Evolutionary conservation across 2,888 invertebrate genomes (phyloP).

Genomic region (Drosophila acutilabella): DNA sequence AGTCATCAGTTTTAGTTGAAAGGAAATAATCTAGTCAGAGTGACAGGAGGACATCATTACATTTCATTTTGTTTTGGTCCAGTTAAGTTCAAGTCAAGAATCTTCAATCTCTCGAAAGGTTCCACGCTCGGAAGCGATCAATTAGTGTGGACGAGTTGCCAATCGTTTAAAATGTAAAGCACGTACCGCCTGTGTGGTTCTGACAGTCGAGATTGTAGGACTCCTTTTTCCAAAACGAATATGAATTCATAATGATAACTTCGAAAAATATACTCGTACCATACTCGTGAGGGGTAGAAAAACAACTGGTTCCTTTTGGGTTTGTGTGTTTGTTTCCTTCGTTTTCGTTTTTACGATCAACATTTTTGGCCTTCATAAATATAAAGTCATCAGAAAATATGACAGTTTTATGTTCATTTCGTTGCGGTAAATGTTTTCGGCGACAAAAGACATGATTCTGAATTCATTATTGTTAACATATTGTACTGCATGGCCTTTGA

Average conservation of each 20-base stretch:
- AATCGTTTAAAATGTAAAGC: slow-evolving; percentile 83
- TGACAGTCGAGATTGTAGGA: slow-evolving; percentile 58
- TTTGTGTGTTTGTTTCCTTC: slow-evolving; percentile 1
- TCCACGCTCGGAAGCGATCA: slow-evolving; percentile 80
- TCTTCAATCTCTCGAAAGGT: slow-evolving; percentile 55
- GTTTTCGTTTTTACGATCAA: slow-evolving; percentile 47
- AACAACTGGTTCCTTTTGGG: slow-evolving; percentile 56
- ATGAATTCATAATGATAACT: slow-evolving; percentile 78
- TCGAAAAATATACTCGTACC: slow-evolving; percentile 30
- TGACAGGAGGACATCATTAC: slow-evolving; percentile 68
- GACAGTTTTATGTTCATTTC: slow-evolving; percentile 81
- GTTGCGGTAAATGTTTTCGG: slow-evolving; percentile 78
- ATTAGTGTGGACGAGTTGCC: slow-evolving; percentile 82
- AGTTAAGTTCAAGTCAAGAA: slow-evolving; percentile 22
- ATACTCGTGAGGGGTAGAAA: slow-evolving; percentile 15
- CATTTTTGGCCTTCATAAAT: slow-evolving; percentile 80
- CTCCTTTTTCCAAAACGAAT: slow-evolving; percentile 53
- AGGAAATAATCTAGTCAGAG: slow-evolving; percentile 68
- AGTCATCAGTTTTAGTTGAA: slow-evolving; percentile 25
- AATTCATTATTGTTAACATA: slow-evolving; percentile 76
- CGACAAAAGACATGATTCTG: slow-evolving; percentile 75
- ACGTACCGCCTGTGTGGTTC: slow-evolving; percentile 85
- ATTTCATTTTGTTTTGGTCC: slow-evolving; percentile 67
- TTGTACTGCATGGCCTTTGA: slow-evolving; percentile 56
- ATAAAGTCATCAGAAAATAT: slow-evolving; percentile 82